Evolutionary conservation across 2,888 invertebrate species (phyloP), one percentile per base, ranked within the genome.

Genomic region (Ichneumoninae sp.): DNA sequence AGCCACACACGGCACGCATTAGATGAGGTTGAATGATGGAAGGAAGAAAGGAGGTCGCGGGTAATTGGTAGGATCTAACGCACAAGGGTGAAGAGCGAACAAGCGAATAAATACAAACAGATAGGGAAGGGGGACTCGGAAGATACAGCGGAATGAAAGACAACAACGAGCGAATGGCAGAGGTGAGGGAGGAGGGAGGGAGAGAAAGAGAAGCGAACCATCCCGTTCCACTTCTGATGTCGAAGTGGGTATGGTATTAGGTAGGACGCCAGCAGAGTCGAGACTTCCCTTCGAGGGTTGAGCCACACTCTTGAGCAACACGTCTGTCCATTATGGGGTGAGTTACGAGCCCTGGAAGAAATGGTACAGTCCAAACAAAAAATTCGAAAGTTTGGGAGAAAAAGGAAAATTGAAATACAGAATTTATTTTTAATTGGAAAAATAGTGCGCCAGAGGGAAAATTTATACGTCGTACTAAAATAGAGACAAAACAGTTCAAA

Each of bases 231-330:
- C 47, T 50, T 76, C 76, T 72, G 71, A 72, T 71, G 80, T 78
- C 85, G 74, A 82, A 87, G 81, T 82, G 83, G 81, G 75, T 83
- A 86, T 78, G 33, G 77, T 77, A 82, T 82, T 78, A 60, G 62
- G 52, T 52, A 47, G 60, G 40, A 62, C 52, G 40, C 70, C 54
- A 33, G 76, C 60, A 52, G 69, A 81, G 65, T 72, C 50, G 36
- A 72, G 77, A 57, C 71, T 74, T 68, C 57, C 72, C 62, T 68
- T 82, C 22, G 47, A 44, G 65, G 36, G 71, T 71, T 54, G 77
- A 82, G 68, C 66, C 52, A 33, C 60, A 60, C 72, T 72, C 57
- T 50, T 30, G 40, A 75, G 60, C 78, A 78, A 74, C 77, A 62
- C 77, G 78, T 72, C 47, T 26, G 78, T 78, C 77, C 68, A 78